Evolutionary conservation across 2,113 vertebrate genomes (phyloP), one percentile per base, ranked within the genome.

Genomic region (Zingel zingel): DNA sequence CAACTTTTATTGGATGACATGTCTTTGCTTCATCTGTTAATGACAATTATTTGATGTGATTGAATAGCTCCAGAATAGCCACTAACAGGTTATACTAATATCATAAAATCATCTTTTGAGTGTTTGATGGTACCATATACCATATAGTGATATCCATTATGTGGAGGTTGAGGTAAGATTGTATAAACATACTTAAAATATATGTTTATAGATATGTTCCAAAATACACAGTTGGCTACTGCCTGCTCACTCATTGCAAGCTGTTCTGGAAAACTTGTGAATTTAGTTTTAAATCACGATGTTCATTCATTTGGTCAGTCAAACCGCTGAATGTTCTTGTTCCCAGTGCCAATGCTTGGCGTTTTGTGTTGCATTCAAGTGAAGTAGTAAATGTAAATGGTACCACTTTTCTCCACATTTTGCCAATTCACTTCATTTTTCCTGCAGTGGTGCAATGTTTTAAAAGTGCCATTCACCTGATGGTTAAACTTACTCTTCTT

Each of bases 291-390:
- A 75, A 79, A 75, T 84, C 18, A 6, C 50, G 36, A 58, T 50
- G 27, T 58, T 68, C 77, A 81, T 83, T 87, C 61, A 77, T 83
- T 84, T 73, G 77, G 62, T 76, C 25, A 56, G 75, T 85, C 66
- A 72, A 81, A 74, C 76, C 73, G 1, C 63, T 81, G 79, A 57
- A 85, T 82, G 70, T 75, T 83, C 62, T 50, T 75, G 15, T 48
- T 58, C 33, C 36, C 21, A 12, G 27, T 65, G 78, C 59, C 77
- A 83, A 21, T 77, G 47, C 21, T 79, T 79, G 78, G 65, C 23
- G 0, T 65, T 69, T 33, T 51, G 67, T 68, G 73, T 27, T 80
- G 77, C 81, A 25, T 84, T 81, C 73, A 77, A 11, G 63, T 57
- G 6, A 64, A 48, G 21, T 63, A 16, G 77, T 57, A 77, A 68